Evolutionary conservation across 2,797 vertebrate species (phyloP).

Genomic region (Anguilla marmorata): DNA sequence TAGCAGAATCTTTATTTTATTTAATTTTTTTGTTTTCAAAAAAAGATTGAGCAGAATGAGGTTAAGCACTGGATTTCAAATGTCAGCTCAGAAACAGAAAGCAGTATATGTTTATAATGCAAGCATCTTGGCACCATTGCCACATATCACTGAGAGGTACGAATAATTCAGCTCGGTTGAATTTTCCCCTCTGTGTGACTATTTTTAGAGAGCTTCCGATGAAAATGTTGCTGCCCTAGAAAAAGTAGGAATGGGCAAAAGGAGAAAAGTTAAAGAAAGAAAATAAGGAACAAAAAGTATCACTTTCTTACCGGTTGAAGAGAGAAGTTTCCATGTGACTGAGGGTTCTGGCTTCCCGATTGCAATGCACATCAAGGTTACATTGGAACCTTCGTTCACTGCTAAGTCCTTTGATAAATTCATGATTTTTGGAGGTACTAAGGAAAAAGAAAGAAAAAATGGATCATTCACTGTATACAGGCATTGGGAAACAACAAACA

Average conservation of each 20-base stretch:
- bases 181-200: not conserved
- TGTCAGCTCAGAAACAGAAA: not conserved
- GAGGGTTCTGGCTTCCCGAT: conserved; percentile 74
- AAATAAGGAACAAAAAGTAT: not conserved
- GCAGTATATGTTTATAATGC: not conserved
- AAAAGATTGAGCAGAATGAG: not conserved
- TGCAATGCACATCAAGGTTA: conserved; percentile 76
- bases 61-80: not conserved
- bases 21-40: not conserved
- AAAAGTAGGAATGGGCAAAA: not conserved
- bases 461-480: not conserved
- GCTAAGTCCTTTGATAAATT: conserved; percentile 70
- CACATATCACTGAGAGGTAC: not conserved
- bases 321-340: conserved; percentile 73
- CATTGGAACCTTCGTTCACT: conserved; percentile 76
- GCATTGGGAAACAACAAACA: not conserved
- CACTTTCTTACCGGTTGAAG: conserved; percentile 64
- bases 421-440: conserved; percentile 77
- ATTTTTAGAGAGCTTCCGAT: conserved; percentile 17
- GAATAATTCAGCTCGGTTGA: conserved; percentile 1
- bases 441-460: conserved; percentile 19
- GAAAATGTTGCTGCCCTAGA: not conserved
- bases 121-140: not conserved
- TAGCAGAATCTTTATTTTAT: not conserved
- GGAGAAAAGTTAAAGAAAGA: not conserved